Base-by-base conservation (phyloP, 1,140 invertebrate genomes). In the Drosophila hydei region DNA sequence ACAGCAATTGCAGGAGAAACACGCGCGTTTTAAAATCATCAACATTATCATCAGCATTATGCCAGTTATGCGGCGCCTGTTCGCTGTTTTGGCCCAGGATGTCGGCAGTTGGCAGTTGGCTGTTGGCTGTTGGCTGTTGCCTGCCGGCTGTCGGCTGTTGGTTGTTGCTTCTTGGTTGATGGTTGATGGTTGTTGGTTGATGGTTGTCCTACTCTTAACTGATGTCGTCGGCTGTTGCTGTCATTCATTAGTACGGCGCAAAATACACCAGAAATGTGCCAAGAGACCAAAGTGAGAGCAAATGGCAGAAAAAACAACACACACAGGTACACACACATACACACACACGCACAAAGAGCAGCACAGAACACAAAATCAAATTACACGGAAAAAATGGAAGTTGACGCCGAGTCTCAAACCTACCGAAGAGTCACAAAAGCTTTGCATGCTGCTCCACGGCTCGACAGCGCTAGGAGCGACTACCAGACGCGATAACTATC, bases 31-130 rank as follows among this genome's bases (percentile, higher is more conserved):
- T 87, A 85, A 88, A 78, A 87, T 88, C 78, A 88, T 88, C 81
- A 79, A 75, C 81, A 87, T 87, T 87, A 88, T 81, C 81, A 87
- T 87, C 81, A 88, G 75, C 81, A 87, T 87, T 87, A 87, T 87
- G 83, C 70, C 71, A 70, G 81, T 87, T 87, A 88, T 88, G 77
- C 75, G 72, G 77, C 69, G 62, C 59, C 69, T 67, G 25, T 59
- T 60, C 14, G 16, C 33, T 51, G 18, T 9, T 25, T 36, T 21
- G n/a, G 14, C 36, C 6, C 52, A 25, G 54, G 33, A 21, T 54
- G 33, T 30, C 60, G 67, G 45, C 65, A 54, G 38, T 62, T 58
- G 48, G 33, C 19, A 18, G 40, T 14, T n/a, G 14, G 50, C 40
- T 33, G 38, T 55, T 45, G 36, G n/a, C n/a, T 25, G 40, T 27